Evolutionary conservation across 2,888 invertebrate species (phyloP).

Genomic region (Apeira syringaria): DNA sequence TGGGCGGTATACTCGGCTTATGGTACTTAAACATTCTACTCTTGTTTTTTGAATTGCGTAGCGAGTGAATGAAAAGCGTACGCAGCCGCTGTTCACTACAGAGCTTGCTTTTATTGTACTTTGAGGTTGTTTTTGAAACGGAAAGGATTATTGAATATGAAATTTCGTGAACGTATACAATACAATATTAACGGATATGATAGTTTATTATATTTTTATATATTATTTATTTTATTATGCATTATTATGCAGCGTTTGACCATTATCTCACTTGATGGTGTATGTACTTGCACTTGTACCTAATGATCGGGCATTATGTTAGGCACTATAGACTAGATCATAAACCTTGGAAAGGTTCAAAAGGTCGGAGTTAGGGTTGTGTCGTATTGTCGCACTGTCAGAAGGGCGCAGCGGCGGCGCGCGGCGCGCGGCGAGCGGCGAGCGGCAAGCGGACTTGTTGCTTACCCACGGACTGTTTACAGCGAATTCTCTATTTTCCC

Average conservation of each 20-base stretch:
- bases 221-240: too few species aligned
- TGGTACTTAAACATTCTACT: constrained; percentile 58
- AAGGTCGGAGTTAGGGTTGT: constrained; percentile 47
- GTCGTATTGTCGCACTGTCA: constrained; percentile 6
- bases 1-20: constrained; percentile 39
- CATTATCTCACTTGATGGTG: too few species aligned
- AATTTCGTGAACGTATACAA: too few species aligned
- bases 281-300: too few species aligned
- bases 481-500: constrained; percentile 47
- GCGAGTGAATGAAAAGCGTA: constrained; percentile 38
- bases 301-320: constrained; percentile 39
- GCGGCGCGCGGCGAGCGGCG: too few species aligned
- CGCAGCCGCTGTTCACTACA: constrained; percentile 25
- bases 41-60: constrained; percentile 54
- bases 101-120: constrained; percentile 21
- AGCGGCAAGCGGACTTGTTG: constrained; percentile 62
- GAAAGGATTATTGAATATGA: too few species aligned
- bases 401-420: constrained; percentile 32
- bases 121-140: constrained; percentile 13
- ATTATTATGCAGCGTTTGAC: too few species aligned
- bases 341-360: constrained; percentile 52
- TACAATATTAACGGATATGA: too few species aligned
- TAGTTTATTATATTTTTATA: too few species aligned
- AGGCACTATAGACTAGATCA: constrained; percentile 44
- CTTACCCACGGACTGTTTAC: constrained; percentile 62